Conservation (phyloP, 2,113 vertebrate genomes). For the Malurus melanocephalus region DNA sequence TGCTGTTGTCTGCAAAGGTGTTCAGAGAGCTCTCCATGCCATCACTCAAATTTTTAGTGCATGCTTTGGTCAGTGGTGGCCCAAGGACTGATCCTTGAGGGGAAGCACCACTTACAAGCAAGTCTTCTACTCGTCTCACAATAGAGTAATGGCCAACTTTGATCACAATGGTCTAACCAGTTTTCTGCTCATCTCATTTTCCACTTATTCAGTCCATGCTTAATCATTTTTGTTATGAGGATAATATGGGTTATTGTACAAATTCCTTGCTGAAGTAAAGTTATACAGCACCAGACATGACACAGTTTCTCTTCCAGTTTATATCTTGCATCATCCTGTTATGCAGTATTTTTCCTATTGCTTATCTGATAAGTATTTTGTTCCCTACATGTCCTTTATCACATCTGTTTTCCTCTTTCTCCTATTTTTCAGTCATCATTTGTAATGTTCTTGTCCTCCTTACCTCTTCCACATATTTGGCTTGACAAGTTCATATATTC, state of each 20-base stretch:
- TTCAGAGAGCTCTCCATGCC: not conserved
- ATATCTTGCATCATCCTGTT: not conserved
- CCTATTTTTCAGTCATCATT: not conserved
- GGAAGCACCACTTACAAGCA: not conserved
- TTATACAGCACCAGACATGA: accelerated
- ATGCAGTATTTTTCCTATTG: not conserved
- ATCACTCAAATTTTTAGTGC: not conserved
- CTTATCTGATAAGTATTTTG: not conserved
- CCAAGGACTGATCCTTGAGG: not conserved
- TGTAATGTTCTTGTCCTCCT: not conserved
- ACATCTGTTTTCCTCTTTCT: not conserved
- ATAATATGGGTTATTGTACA: not conserved
- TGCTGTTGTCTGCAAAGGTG: not conserved
- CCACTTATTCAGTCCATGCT: not conserved
- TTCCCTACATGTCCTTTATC: not conserved
- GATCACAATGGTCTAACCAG: accelerated
- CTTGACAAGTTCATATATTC: not conserved
- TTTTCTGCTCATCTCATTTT: not conserved
- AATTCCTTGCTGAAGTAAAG: not conserved
- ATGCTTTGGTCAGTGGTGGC: not conserved
- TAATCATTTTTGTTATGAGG: not conserved
- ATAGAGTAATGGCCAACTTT: not conserved
- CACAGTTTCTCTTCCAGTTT: not conserved
- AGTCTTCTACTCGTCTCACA: not conserved
- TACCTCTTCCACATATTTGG: not conserved